Evolutionary conservation across 2,888 invertebrate genomes (phyloP), one percentile per base, ranked within the genome.

Genomic region (Lasioglossum calceatum): DNA sequence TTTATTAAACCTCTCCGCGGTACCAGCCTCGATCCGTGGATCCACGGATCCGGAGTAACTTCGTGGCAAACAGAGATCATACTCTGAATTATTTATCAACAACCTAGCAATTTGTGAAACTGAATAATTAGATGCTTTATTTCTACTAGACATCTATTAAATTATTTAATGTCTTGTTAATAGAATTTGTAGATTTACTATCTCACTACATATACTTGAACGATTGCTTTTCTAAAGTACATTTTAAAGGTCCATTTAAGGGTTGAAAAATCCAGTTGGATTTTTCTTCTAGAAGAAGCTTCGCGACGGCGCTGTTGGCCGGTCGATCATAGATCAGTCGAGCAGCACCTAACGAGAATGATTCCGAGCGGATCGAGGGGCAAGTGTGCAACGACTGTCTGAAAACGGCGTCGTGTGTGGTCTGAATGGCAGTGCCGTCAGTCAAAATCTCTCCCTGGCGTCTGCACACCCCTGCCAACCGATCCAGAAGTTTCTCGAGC

Each of bases 371-470:
- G 39, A 39, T 70, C 70, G 39, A 70, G 36, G 23, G 39, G 8
- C 67, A 67, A 67, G 70, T 70, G 39, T 39, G 70, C 70, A 70
- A 70, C 70, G 70, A 27, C 44, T 67, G 54, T 73, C 23, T 23
- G 70, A 70, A 70, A 70, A 36, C 23, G 74, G 50, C 74, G 54
- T 74, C 74, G 74, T 74, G 74, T 74, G 94, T 92, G 94, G 94
- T 92, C 94, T 77, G 76, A 87, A 85, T 89, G 88, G 85, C 86
- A 88, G 82, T 82, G 89, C 90, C 92, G 93, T 91, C 92, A 92
- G 92, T 94, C 92, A 93, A 93, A 93, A 92, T 92, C 93, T 90
- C 89, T 71, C 90, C 90, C 87, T 50, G 77, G 72, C 76, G 82
- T 85, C 74, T 23, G 71, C 61, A 19, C 36, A 47, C 50, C n/a